These are phyloP conservation scores for Pygoscelis adeliae DNA, from an alignment of 2,113 vertebrate species.

Conservation along the genomic window DNA sequence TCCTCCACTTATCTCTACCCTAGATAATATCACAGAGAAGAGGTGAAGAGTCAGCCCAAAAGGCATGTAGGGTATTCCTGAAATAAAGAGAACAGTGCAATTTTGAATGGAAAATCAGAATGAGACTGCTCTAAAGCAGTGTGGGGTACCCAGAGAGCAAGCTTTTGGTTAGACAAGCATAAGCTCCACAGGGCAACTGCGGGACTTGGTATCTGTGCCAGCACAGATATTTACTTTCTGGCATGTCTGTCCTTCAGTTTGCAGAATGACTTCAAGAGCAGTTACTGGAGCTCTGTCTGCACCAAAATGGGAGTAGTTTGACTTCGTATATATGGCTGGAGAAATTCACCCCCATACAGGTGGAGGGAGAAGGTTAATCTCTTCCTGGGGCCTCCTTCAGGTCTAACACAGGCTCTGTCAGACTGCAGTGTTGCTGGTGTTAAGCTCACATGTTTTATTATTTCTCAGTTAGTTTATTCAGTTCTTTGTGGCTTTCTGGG, in stretches of 20 bases:
- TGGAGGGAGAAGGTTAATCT: neutral
- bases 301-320: neutral
- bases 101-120: neutral
- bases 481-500: neutral
- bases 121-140: neutral
- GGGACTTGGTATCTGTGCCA: neutral
- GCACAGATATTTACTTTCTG: neutral
- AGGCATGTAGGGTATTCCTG: neutral
- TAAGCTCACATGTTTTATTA: neutral
- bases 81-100: neutral
- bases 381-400: neutral
- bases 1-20: neutral
- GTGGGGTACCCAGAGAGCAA: neutral
- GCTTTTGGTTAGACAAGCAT: neutral
- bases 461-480: neutral
- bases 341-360: neutral
- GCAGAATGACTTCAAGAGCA: neutral
- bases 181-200: neutral
- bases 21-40: neutral
- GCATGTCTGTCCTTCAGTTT: neutral
- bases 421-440: neutral
- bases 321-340: rapidly evolving
- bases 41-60: neutral
- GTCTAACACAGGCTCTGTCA: neutral
- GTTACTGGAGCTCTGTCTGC: neutral